Evolutionary conservation across 2,888 invertebrate genomes (phyloP).

Genomic region (Disparrhopalites patrizii): DNA sequence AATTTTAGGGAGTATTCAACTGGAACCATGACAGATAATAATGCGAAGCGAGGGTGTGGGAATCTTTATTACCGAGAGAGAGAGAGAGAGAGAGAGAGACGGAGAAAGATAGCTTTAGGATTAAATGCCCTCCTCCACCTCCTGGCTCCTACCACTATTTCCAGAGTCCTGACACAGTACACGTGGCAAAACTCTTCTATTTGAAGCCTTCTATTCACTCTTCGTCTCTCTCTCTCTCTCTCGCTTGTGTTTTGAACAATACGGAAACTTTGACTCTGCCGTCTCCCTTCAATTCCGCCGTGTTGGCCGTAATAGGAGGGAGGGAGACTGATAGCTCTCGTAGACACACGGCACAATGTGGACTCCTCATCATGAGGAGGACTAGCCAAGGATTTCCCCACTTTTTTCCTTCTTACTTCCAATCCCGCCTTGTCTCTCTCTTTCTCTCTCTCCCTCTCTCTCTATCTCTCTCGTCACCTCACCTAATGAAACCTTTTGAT

Average conservation of each 20-base stretch:
- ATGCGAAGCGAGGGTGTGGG: constrained; percentile 11
- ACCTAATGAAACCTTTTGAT: constrained; percentile 9
- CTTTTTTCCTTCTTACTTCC: not conserved
- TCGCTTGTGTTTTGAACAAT: too few relatives aligned
- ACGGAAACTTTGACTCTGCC: too few relatives aligned
- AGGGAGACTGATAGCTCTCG: too few relatives aligned
- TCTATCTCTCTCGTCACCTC: not conserved
- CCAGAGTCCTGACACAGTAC: too few relatives aligned
- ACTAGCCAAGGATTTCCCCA: not conserved
- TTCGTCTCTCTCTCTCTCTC: too few relatives aligned
- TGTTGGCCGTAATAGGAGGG: too few relatives aligned
- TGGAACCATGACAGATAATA: constrained; percentile 11
- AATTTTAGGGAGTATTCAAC: constrained; percentile 3
- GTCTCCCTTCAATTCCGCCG: too few relatives aligned
- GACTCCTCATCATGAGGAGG: not conserved
- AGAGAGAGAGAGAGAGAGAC: not conserved
- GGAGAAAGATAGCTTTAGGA: not conserved
- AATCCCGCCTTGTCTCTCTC: not conserved
- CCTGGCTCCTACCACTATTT: too few relatives aligned
- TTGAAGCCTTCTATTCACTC: too few relatives aligned
- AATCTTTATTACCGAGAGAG: constrained; percentile 2
- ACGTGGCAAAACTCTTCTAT: not conserved
- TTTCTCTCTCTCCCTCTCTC: not conserved
- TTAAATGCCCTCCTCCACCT: not conserved
- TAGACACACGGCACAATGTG: not conserved